These are phyloP conservation scores for Acanthopleura granulata DNA, from an alignment of 2,888 invertebrate species.

Conservation along the genomic window DNA sequence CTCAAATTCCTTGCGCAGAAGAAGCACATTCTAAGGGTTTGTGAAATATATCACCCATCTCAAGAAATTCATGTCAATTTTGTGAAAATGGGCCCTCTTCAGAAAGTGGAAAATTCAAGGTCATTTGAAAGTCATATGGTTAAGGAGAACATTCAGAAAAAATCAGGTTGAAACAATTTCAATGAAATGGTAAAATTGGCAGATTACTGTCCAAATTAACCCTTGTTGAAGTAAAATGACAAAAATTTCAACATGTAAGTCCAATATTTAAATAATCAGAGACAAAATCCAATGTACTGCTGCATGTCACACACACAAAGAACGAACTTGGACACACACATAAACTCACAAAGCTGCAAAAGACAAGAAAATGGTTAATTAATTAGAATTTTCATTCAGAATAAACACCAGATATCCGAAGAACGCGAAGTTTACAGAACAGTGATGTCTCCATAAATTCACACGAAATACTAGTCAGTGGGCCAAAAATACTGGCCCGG, in stretches of 20 bases:
- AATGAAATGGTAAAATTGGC: conserved; percentile 21
- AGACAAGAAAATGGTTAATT: not conserved
- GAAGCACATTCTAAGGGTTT: not conserved
- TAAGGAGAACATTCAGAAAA: conserved; percentile 30
- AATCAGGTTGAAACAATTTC: conserved; percentile 44
- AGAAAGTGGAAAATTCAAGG: conserved; percentile 44
- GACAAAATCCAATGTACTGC: conserved; percentile 3
- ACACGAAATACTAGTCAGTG: too few species aligned
- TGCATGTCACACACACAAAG: too few species aligned
- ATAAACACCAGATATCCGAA: too few species aligned
- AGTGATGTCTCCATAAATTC: too few species aligned
- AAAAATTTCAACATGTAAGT: not conserved
- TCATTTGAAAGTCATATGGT: conserved; percentile 44
- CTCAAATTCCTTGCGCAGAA: not conserved
- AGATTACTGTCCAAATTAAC: not conserved
- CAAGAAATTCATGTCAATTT: conserved; percentile 36
- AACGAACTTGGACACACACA: not conserved
- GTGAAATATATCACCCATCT: not conserved
- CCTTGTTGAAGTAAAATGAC: too few species aligned
- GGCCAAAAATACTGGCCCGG: too few species aligned
- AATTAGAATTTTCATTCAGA: too few species aligned
- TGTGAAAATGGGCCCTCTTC: conserved; percentile 59
- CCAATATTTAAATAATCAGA: not conserved
- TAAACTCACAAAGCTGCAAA: not conserved
- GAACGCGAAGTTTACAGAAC: too few species aligned